Percentiles rank a stretch among this genome's conserved stretches.
Conservation (phyloP, 2,113 vertebrate genomes). For the Paramisgurnus dabryanus region DNA sequence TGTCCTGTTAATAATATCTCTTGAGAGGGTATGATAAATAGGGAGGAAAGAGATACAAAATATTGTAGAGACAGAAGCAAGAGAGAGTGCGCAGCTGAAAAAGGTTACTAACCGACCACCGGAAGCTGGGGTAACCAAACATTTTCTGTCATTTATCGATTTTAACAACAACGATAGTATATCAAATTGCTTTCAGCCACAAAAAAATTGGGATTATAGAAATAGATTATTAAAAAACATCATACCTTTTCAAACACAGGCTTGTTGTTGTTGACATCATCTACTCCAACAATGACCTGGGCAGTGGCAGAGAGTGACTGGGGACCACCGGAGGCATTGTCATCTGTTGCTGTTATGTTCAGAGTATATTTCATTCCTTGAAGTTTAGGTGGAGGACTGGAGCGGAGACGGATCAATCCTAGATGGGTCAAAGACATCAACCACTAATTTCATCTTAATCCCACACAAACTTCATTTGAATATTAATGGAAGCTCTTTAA, state of each 20-base stretch:
- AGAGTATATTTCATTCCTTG: slow-evolving; percentile 85
- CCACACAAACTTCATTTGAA: slow-evolving; percentile 23
- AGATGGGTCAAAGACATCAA: slow-evolving; percentile 48
- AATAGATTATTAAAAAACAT: neutral
- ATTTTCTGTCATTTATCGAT: too few relatives aligned
- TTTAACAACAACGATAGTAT: too few relatives aligned
- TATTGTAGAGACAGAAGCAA: neutral
- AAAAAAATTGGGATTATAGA: neutral
- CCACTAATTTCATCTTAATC: slow-evolving; percentile 16
- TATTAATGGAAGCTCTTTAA: neutral
- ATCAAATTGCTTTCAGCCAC: too few relatives aligned
- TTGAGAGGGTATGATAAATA: slow-evolving; percentile 52
- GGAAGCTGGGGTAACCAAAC: too few relatives aligned
- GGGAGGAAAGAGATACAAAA: slow-evolving; percentile 39
- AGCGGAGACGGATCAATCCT: slow-evolving; percentile 86
- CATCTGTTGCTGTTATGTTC: slow-evolving; percentile 82
- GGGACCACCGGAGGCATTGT: slow-evolving; percentile 83
- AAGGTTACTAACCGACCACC: too few relatives aligned
- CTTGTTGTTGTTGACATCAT: slow-evolving; percentile 90
- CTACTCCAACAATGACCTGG: slow-evolving; percentile 82
- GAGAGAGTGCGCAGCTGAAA: too few relatives aligned
- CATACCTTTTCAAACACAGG: slow-evolving; percentile 84
- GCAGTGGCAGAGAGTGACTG: slow-evolving; percentile 77
- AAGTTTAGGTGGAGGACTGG: slow-evolving; percentile 79
- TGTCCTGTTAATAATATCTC: slow-evolving; percentile 68